Conservation (phyloP, 2,888 invertebrate species). For the Eledona agricola region DNA sequence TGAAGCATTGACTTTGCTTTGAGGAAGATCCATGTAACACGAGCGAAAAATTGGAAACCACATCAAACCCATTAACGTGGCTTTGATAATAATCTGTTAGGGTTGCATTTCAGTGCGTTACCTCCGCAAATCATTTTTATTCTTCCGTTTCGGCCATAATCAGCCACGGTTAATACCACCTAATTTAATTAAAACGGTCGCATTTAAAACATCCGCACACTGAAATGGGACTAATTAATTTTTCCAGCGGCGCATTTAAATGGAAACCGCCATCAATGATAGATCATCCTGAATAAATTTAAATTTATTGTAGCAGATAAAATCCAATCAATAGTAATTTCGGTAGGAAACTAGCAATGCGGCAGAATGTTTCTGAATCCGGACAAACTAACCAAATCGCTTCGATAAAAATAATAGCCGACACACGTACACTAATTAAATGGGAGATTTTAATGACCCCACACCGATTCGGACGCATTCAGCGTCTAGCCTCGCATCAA, state of each 20-base stretch:
- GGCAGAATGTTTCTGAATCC: conserved; percentile 17
- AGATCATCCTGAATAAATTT: conserved; percentile 31
- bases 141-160: no score
- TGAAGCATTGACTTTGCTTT: no score
- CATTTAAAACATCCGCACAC: conserved; percentile 20
- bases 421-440: no score
- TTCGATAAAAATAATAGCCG: conserved; percentile 1
- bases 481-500: conserved; percentile 16
- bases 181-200: conserved; percentile 23
- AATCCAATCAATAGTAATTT: conserved; percentile 36
- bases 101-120: no score
- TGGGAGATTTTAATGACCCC: not conserved
- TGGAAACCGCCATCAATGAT: conserved; percentile 17
- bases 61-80: no score
- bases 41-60: no score
- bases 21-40: no score
- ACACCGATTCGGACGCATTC: conserved; percentile 18
- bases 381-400: conserved; percentile 4
- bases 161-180: conserved; percentile 12
- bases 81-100: no score
- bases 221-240: conserved; percentile 22
- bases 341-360: conserved; percentile 8
- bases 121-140: no score
- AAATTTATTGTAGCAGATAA: conserved; percentile 34
- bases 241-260: conserved; percentile 23